These are phyloP conservation scores for Daubentonia madagascariensis DNA, from an alignment of 2,113 vertebrate species.

Conservation along the genomic window DNA sequence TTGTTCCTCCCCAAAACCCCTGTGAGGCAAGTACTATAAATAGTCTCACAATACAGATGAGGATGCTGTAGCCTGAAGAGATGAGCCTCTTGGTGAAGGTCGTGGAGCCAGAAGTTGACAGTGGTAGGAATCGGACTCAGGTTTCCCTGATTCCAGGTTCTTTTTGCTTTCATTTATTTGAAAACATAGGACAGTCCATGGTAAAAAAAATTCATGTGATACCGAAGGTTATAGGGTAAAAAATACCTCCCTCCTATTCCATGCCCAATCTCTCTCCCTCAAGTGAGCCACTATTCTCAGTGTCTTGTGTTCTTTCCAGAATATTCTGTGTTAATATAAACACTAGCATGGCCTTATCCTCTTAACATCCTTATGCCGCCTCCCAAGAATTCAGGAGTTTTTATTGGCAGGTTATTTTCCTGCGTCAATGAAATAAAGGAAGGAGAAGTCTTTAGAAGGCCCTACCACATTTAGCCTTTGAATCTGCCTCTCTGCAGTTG, in stretches of 20 bases:
- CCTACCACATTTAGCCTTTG: background rate
- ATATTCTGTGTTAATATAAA: background rate
- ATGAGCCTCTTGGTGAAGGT: background rate
- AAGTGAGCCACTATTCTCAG: background rate
- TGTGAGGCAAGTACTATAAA: background rate
- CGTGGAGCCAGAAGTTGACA: background rate
- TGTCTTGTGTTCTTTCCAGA: background rate
- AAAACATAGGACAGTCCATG: background rate
- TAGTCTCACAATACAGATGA: background rate
- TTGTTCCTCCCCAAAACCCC: background rate
- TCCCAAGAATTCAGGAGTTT: background rate
- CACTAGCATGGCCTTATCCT: background rate
- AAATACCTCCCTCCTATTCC: background rate
- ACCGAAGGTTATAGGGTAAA: background rate
- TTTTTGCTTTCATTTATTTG: slow-evolving; percentile 18
- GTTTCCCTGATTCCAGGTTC: background rate
- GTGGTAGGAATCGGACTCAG: background rate
- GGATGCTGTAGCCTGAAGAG: background rate
- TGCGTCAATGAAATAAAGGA: background rate
- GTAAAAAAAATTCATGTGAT: background rate
- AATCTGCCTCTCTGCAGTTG: background rate
- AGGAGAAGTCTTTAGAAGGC: background rate
- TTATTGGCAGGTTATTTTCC: background rate
- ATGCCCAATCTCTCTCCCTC: background rate
- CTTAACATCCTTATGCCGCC: background rate